Conservation (phyloP, 2,888 invertebrate genomes). For the Beris chalybata region DNA sequence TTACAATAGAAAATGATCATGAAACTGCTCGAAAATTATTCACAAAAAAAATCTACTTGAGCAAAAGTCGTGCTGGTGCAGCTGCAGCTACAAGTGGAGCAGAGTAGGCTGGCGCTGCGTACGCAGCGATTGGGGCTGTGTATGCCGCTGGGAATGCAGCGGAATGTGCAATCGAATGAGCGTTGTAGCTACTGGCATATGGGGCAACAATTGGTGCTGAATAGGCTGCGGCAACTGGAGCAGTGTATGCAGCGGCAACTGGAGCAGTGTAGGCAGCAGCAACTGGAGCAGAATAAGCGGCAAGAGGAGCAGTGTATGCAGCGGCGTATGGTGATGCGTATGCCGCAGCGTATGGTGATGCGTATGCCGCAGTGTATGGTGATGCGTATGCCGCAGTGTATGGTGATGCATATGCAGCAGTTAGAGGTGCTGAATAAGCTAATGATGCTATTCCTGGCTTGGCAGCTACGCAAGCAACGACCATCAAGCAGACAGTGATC, state of each 20-base stretch:
- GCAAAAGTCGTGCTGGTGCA: slow-evolving; percentile 24
- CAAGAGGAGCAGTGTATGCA: slow-evolving; percentile 53
- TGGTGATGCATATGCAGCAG: slow-evolving; percentile 31
- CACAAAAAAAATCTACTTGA: slow-evolving; percentile 14
- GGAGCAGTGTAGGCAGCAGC: slow-evolving; percentile 38
- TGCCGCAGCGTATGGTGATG: slow-evolving; percentile 59
- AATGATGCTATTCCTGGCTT: neutral
- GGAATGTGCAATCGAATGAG: slow-evolving; percentile 44
- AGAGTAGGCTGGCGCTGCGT: slow-evolving; percentile 4
- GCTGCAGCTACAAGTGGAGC: slow-evolving; percentile 6
- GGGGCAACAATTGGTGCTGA: slow-evolving; percentile 42
- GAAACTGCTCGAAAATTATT: too few species aligned
- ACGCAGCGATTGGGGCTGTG: slow-evolving; percentile 24
- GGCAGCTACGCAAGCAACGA: slow-evolving; percentile 36
- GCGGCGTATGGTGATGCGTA: slow-evolving; percentile 38
- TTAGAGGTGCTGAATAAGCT: slow-evolving; percentile 30
- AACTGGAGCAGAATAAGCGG: slow-evolving; percentile 57
- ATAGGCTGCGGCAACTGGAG: slow-evolving; percentile 35
- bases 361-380: too few species aligned
- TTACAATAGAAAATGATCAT: slow-evolving; percentile 10
- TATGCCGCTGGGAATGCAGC: slow-evolving; percentile 49
- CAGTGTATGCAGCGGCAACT: slow-evolving; percentile 35
- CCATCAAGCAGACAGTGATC: slow-evolving; percentile 45
- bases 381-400: slow-evolving; percentile 57
- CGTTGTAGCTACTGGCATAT: slow-evolving; percentile 25